Evolutionary conservation across 1,140 invertebrate genomes (phyloP).

Genomic region (Bombus difficillimus): DNA sequence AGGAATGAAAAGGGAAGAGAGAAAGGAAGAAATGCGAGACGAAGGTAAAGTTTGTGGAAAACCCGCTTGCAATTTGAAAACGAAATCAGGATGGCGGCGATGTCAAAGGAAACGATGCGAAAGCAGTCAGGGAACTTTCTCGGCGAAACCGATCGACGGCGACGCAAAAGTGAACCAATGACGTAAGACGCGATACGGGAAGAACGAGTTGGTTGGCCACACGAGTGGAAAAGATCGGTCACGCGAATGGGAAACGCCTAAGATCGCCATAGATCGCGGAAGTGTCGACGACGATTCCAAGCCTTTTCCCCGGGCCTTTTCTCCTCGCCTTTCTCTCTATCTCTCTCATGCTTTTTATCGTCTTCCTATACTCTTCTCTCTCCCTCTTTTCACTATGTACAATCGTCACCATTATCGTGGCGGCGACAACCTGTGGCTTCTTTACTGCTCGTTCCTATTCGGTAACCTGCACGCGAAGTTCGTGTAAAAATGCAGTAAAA

Average conservation of each 20-base stretch:
- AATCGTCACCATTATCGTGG: neutral
- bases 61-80: neutral
- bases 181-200: slow-evolving; percentile 42
- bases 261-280: slow-evolving; percentile 59
- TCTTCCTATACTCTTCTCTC: slow-evolving; percentile 2
- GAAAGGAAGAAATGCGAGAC: neutral
- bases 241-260: slow-evolving; percentile 63
- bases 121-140: slow-evolving; percentile 40
- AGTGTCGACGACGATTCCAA: slow-evolving; percentile 43
- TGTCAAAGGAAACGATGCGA: slow-evolving; percentile 45
- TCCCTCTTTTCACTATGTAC: slow-evolving; percentile 11
- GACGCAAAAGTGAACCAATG: slow-evolving; percentile 46
- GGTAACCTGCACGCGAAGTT: neutral
- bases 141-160: slow-evolving; percentile 10
- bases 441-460: neutral
- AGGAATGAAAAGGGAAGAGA: neutral
- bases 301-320: slow-evolving; percentile 44
- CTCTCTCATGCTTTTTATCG: neutral
- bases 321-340: slow-evolving; percentile 28
- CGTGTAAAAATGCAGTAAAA: neutral
- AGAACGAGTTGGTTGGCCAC: slow-evolving; percentile 21
- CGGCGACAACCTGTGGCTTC: slow-evolving; percentile 26
- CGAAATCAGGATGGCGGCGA: neutral
- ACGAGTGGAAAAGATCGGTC: slow-evolving; percentile 57
- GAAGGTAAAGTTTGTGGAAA: neutral